Evolutionary conservation across 2,797 vertebrate genomes (phyloP).

Genomic region (Lagorchestes hirsutus): DNA sequence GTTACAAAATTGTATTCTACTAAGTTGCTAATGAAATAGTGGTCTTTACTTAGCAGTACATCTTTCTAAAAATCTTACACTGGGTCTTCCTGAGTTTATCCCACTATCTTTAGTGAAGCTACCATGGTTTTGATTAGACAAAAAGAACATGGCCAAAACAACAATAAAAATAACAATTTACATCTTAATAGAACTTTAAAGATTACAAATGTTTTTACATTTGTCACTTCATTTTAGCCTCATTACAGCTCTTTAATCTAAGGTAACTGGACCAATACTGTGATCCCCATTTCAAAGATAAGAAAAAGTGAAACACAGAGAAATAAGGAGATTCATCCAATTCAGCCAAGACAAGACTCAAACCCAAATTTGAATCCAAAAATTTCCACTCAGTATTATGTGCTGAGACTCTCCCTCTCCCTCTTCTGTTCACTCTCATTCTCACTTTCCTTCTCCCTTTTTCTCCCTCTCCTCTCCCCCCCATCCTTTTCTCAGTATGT

Average conservation of each 20-base stretch:
- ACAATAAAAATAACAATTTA: not conserved
- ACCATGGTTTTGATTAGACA: not conserved
- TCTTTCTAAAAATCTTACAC: not conserved
- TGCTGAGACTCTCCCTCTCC: not conserved
- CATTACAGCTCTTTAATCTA: not conserved
- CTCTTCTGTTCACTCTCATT: too few relatives aligned
- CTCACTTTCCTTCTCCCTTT: too few relatives aligned
- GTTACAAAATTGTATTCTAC: not conserved
- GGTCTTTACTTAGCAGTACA: not conserved
- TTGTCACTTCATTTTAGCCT: not conserved
- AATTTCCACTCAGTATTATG: not conserved
- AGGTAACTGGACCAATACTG: not conserved
- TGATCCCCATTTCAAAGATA: not conserved
- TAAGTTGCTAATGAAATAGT: not conserved
- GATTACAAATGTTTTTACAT: not conserved
- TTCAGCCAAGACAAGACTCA: not conserved
- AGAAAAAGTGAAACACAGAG: not conserved
- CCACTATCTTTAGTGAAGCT: not conserved
- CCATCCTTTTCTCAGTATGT: not conserved
- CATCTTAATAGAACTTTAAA: not conserved
- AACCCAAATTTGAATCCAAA: not conserved
- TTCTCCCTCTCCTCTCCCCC: too few relatives aligned
- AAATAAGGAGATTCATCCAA: not conserved
- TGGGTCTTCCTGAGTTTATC: not conserved
- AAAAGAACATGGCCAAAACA: not conserved